A percentile compares a stretch with the other conserved stretches of the same genome.
phyloP scores from a whole-genome alignment of 2,888 invertebrate species.

The Sarcophaga subvicina region DNA sequence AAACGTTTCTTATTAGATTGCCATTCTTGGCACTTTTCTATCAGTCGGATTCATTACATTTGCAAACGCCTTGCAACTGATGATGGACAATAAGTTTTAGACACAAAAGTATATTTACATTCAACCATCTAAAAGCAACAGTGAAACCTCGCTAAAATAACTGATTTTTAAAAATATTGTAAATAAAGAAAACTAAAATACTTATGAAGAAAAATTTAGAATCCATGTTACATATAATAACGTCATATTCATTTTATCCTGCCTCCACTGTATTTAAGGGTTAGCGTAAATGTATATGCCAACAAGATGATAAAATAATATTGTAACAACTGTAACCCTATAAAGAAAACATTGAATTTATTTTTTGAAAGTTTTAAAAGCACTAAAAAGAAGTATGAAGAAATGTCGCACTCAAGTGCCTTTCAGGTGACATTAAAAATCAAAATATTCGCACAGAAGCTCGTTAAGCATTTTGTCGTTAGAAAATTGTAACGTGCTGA shows the following conservation, averaged over 20 bases:
- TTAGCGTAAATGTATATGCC: constrained; percentile 2
- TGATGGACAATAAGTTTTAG: constrained; percentile 12
- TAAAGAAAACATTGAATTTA: constrained; percentile 56
- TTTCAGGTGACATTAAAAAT: constrained; percentile 69
- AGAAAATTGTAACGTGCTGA: constrained; percentile 44
- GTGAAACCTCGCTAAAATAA: background rate
- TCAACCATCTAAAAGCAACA: background rate
- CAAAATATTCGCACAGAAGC: constrained; percentile 60
- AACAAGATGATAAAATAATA: constrained; percentile 47
- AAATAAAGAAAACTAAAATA: background rate
- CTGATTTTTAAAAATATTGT: too few relatives aligned
- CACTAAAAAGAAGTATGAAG: background rate
- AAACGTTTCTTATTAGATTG: background rate
- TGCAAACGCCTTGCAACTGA: background rate
- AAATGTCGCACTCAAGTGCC: constrained; percentile 52
- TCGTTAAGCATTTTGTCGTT: constrained; percentile 59
- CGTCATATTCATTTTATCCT: background rate
- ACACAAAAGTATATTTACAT: background rate
- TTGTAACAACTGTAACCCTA: constrained; percentile 58
- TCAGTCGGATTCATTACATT: constrained; percentile 35
- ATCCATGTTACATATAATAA: background rate
- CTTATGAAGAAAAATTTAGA: background rate
- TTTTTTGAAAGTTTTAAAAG: constrained; percentile 38
- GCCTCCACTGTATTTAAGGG: background rate
- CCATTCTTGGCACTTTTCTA: background rate